A percentile compares a stretch with the other conserved stretches of the same genome.
These are phyloP conservation scores for Drosophila affinis DNA, from an alignment of 2,888 invertebrate genomes.

Conservation along the genomic window DNA sequence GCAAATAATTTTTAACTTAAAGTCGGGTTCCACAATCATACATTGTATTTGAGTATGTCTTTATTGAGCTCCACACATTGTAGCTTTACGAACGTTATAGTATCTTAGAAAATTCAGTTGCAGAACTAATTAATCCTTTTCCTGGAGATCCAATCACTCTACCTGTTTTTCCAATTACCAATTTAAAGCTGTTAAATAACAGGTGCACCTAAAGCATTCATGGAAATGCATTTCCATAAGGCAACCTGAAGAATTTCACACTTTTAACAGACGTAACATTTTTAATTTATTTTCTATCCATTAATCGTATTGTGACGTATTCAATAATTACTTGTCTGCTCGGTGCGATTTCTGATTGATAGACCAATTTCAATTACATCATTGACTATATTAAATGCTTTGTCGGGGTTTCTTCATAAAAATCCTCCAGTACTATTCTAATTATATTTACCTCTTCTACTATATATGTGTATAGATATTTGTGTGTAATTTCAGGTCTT, in stretches of 20 bases:
- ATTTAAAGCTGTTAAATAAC: background rate
- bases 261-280: conserved; percentile 4
- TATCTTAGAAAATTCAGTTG: background rate
- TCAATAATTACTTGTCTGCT: background rate
- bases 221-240: background rate
- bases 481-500: background rate
- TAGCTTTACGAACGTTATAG: too few species aligned
- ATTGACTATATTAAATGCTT: background rate
- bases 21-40: background rate
- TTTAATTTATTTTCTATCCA: conserved; percentile 1
- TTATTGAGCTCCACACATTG: too few species aligned
- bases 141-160: background rate
- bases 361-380: background rate
- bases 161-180: background rate
- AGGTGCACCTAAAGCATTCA: background rate
- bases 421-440: background rate
- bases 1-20: background rate
- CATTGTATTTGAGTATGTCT: too few species aligned
- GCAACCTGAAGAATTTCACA: conserved; percentile 2
- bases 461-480: too few species aligned
- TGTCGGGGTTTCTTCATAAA: background rate
- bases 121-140: background rate
- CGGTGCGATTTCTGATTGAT: conserved; percentile 22
- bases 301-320: conserved; percentile 3
- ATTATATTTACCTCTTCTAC: too few species aligned